Base-by-base conservation (phyloP, 2,797 vertebrate species). In the Macropus fuliginosus region DNA sequence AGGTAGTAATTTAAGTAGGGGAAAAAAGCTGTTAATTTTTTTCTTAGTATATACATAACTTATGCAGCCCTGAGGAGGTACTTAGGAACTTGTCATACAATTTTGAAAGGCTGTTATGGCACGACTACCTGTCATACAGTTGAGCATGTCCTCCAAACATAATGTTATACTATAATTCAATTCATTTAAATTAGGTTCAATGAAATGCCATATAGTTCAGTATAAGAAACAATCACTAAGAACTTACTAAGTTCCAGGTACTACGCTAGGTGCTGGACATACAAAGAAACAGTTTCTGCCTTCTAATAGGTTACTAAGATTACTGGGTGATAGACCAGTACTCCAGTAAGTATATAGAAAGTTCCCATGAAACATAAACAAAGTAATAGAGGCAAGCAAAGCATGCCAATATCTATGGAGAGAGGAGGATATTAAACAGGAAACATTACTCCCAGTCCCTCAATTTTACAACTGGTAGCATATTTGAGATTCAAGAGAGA, bases 381-480 rank as follows among this genome's bases (percentile, higher is more conserved):
- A 11, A 46, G 3, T 87, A 87, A 27, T 87, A 46, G 9, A 46
- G 24, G 28, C 3, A 50, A 74, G 59, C 0, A 62, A 62, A 62
- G 10, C 28, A 28, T 62, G 31, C 59, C 34, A 34, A 62, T 62
- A 62, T 62, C 59, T 62, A 8, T 34, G 59, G 59, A 62, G 31
- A 62, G 94, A 87, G 28, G 92, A 94, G 91, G 94, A 56, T 40
- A 0, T 14, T 92, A 28, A 54, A 16, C 56, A 29, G 24, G 55
- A 87, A 54, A 28, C 55, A 10, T 92, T 24, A 16, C 54, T 0
- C 92, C 90, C 89, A 59, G 59, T 92, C 95, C 57, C 21, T 95
- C 81, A 96, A 54, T 95, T 92, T 87, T 74, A 89, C 55, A n/a
- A 46, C 29, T n/a, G 31, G 90, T 92, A 55, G 93, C 95, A 89